Conservation (phyloP, 2,113 vertebrate species). For the Mesocricetus auratus region DNA sequence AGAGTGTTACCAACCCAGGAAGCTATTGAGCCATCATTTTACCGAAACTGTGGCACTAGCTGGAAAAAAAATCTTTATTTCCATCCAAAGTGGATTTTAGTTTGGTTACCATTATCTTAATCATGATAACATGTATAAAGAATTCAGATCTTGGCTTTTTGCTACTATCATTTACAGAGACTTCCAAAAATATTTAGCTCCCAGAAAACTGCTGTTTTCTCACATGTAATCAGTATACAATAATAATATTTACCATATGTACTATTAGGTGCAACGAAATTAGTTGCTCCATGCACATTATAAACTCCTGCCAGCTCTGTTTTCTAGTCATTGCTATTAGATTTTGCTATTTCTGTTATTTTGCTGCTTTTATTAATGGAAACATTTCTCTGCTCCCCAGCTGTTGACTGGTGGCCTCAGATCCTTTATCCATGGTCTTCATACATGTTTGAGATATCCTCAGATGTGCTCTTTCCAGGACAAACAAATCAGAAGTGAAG, state of each 20-base stretch:
- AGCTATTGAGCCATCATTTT: background rate
- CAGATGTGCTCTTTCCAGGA: background rate
- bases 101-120: background rate
- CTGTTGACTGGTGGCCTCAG: background rate
- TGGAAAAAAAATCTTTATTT: conserved; percentile 26
- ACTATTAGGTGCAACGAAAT: background rate
- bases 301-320: background rate
- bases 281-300: background rate
- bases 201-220: too few species aligned
- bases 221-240: background rate
- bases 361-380: background rate
- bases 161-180: background rate
- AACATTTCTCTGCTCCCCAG: too few species aligned
- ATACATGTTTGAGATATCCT: background rate
- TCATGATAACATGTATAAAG: background rate
- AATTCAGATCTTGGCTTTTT: background rate
- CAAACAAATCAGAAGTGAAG: background rate
- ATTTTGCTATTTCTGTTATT: background rate
- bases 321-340: background rate
- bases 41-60: background rate
- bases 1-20: background rate
- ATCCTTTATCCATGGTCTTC: background rate
- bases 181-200: too few species aligned
- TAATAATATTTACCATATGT: background rate
- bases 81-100: background rate